Evolutionary conservation across 2,888 invertebrate genomes (phyloP).

Genomic region (Elegia similella): DNA sequence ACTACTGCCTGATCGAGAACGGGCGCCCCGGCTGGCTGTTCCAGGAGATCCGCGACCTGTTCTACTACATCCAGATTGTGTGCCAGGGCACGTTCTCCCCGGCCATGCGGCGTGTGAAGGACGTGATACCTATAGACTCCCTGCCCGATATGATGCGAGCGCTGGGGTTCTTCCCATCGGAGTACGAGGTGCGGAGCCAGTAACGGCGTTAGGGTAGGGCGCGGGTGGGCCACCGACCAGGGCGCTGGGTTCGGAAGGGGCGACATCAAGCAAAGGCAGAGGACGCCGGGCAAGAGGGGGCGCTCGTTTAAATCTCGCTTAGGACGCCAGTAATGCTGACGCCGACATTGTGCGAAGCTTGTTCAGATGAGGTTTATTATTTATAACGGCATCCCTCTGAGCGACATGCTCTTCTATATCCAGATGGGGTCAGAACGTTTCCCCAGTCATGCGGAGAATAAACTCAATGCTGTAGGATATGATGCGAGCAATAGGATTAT

Average conservation of each 20-base stretch:
- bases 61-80: slow-evolving; percentile 89
- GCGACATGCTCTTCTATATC: too few relatives aligned
- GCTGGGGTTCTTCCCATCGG: slow-evolving; percentile 88
- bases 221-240: too few relatives aligned
- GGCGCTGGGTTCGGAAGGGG: too few relatives aligned
- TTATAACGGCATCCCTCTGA: too few relatives aligned
- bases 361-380: too few relatives aligned
- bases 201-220: too few relatives aligned
- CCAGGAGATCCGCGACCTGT: slow-evolving; percentile 87
- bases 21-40: slow-evolving; percentile 87
- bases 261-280: too few relatives aligned
- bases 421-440: too few relatives aligned
- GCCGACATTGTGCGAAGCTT: slow-evolving; percentile 65
- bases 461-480: slow-evolving; percentile 86
- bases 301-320: too few relatives aligned
- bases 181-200: slow-evolving; percentile 84
- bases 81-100: slow-evolving; percentile 86
- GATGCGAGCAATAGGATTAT: slow-evolving; percentile 46
- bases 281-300: too few relatives aligned
- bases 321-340: too few relatives aligned
- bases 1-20: slow-evolving; percentile 86
- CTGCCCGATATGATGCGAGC: slow-evolving; percentile 88
- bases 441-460: too few relatives aligned
- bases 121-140: slow-evolving; percentile 83
- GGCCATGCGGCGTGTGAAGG: slow-evolving; percentile 81